Conservation (phyloP, 2,113 vertebrate genomes). For the Cervus canadensis region DNA sequence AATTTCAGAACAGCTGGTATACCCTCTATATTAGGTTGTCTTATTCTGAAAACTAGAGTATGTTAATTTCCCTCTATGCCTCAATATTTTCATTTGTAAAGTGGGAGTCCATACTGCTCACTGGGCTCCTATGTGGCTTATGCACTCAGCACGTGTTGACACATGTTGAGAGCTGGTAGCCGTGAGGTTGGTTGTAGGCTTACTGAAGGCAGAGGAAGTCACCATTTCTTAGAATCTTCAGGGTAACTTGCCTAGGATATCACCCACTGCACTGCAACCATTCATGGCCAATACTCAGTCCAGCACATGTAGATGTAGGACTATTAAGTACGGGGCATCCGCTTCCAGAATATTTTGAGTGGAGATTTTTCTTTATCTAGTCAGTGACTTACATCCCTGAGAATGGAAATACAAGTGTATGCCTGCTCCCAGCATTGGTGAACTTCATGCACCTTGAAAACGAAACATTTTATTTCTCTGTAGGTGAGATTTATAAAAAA, state of each 20-base stretch:
- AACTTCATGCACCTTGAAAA: neutral
- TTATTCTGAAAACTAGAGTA: neutral
- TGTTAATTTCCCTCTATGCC: neutral
- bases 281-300: neutral
- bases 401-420: neutral
- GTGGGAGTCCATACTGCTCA: neutral
- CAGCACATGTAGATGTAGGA: neutral
- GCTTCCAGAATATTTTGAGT: neutral
- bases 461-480: neutral
- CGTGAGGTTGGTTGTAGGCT: neutral
- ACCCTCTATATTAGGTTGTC: neutral
- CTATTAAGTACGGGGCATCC: neutral
- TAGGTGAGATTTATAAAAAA: neutral
- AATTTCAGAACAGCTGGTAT: neutral
- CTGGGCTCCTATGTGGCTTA: neutral
- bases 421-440: neutral
- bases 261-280: fast-evolving
- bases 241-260: neutral
- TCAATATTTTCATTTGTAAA: neutral
- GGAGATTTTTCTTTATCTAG: neutral
- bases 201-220: neutral
- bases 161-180: neutral
- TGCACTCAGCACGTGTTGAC: neutral
- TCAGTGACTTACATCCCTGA: neutral
- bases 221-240: neutral